Percentiles rank a stretch among this genome's conserved stretches.
Conservation (phyloP, 2,888 invertebrate species). For the Drosophila subquinaria region DNA sequence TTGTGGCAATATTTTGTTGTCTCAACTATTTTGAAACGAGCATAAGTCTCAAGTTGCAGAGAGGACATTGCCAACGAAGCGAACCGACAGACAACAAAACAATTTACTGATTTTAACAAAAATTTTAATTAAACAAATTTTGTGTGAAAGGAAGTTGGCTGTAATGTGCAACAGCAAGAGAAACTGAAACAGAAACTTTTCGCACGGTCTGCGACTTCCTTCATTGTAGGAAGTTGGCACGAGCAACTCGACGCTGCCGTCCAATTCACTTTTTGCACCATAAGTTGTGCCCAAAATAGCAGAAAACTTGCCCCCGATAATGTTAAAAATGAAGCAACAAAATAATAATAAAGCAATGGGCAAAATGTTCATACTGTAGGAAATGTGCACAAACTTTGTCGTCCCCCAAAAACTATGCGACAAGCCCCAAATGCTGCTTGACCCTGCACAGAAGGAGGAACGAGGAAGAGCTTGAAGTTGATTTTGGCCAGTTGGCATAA, state of each 20-base stretch:
- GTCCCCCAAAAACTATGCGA: constrained; percentile 58
- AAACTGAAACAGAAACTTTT: constrained; percentile 54
- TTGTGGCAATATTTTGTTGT: constrained; percentile 61
- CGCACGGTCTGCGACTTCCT: constrained; percentile 77
- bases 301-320: constrained; percentile 75
- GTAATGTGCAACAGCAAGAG: constrained; percentile 42
- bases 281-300: constrained; percentile 78
- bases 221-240: constrained; percentile 72
- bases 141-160: constrained; percentile 71
- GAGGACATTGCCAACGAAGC: constrained; percentile 18
- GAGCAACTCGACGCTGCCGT: constrained; percentile 45
- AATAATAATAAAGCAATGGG: constrained; percentile 56
- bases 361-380: constrained; percentile 47
- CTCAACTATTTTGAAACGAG: constrained; percentile 62
- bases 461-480: constrained; percentile 1
- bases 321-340: constrained; percentile 68
- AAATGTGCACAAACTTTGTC: constrained; percentile 73
- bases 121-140: constrained; percentile 82
- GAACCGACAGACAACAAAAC: constrained; percentile 61
- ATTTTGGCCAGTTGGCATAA: constrained; percentile 60
- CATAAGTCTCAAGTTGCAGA: constrained; percentile 2
- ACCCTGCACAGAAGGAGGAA: constrained; percentile 36
- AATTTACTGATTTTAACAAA: constrained; percentile 80
- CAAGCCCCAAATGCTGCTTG: constrained; percentile 41
- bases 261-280: constrained; percentile 76